These are phyloP conservation scores for Macrophya alboannulata DNA, from an alignment of 2,888 invertebrate genomes.

Conservation along the genomic window DNA sequence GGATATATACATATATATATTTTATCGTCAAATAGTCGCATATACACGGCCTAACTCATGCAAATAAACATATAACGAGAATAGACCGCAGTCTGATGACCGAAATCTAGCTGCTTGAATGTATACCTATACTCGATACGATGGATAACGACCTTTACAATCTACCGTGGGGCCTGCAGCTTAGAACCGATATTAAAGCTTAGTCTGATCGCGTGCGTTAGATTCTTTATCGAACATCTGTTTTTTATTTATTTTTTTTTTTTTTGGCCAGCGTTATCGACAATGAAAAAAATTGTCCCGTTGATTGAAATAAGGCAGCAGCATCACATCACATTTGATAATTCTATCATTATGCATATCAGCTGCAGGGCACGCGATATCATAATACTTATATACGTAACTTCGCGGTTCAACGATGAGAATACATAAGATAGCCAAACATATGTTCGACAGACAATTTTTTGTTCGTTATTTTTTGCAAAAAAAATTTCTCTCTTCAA, in stretches of 20 bases:
- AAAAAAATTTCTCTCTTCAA: background rate
- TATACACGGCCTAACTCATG: conserved; percentile 1
- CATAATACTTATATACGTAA: background rate
- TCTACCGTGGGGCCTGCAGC: background rate
- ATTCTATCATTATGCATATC: background rate
- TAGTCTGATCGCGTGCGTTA: background rate
- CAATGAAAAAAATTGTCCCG: conserved; percentile 55
- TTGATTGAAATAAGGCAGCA: conserved; percentile 48
- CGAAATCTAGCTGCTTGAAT: conserved; percentile 12
- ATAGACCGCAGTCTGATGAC: conserved; percentile 14
- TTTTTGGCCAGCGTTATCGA: background rate
- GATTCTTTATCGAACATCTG: conserved; percentile 60
- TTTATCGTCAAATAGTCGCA: conserved; percentile 15
- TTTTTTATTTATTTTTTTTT: conserved; percentile 26
- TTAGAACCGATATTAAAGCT: conserved; percentile 2
- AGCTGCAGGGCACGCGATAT: background rate
- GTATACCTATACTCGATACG: background rate
- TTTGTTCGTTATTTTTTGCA: background rate
- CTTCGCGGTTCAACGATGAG: background rate
- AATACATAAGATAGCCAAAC: background rate
- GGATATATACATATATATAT: background rate
- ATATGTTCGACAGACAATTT: too few relatives aligned
- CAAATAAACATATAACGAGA: conserved; percentile 33
- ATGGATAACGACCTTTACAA: conserved; percentile 10
- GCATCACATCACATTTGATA: conserved; percentile 4